Base-by-base conservation (phyloP, 2,113 vertebrate species). In the Anser brachyrhynchus region DNA sequence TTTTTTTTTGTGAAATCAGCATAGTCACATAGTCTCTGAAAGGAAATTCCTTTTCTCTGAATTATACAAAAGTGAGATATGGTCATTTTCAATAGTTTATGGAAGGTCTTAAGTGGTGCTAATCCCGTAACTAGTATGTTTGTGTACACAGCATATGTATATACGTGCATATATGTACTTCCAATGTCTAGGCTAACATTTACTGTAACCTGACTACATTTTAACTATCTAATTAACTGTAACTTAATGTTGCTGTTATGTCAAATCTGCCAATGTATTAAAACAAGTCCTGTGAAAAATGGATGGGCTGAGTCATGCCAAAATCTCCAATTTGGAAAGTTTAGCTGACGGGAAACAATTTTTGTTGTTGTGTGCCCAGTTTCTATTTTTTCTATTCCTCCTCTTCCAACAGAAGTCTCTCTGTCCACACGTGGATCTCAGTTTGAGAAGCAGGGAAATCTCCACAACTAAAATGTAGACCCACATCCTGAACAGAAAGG, bases 11-110 rank as follows among this genome's bases (percentile, higher is more conserved):
- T 87, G 77, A 72, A 82, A 69, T 87, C 91, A 55, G 46, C 0
- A 0, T 28, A 43, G 78, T 55, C 6, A 6, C 49, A 16, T 28
- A 54, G 62, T 18, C 87, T 93, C 66, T 93, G 77, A 92, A 95
- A 96, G 71, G 74, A 49, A 23, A 46, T 90, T 93, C 69, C 37
- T 89, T 90, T 66, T 61, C 28, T 90, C 72, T 89, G 74, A 87
- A 79, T 76, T 65, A 65, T 51, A 61, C 23, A 79, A 70, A 92
- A 87, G 35, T 44, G 52, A 59, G 55, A 79, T 81, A 55, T 61
- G 39, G n/a, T 15, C 3, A 0, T 85, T 85, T 87, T 75, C 44
- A 79, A 51, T 18, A 61, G 65, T 43, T 91, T 67, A 20, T 62
- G 77, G 74, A 90, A 92, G 39, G 58, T 29, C 58, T 54, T 62